Percentiles rank a stretch among this genome's conserved stretches.
Conservation (phyloP, 1,140 invertebrate species). For the Chymomyza costata region DNA sequence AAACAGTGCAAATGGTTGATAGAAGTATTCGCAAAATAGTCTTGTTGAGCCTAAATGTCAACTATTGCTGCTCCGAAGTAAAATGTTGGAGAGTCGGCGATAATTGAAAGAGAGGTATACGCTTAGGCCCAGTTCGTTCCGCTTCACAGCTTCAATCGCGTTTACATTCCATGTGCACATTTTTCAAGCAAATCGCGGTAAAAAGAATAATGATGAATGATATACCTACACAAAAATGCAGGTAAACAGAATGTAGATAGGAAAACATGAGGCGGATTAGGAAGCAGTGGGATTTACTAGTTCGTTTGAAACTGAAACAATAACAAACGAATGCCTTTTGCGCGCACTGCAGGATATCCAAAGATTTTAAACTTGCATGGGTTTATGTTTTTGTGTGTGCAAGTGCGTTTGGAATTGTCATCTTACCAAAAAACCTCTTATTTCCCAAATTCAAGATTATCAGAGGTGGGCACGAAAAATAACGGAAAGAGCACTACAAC, state of each 20-base stretch:
- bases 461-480: no score
- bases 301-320: conserved; percentile 37
- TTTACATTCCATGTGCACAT: conserved; percentile 15
- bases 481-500: no score
- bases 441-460: no score
- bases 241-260: conserved; percentile 46
- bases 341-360: conserved; percentile 41
- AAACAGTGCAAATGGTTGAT: no score
- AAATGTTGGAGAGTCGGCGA: conserved; percentile 26
- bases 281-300: conserved; percentile 54
- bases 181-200: conserved; percentile 43
- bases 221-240: conserved; percentile 53
- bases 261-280: conserved; percentile 46
- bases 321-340: conserved; percentile 42
- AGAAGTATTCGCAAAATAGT: no score
- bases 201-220: conserved; percentile 45
- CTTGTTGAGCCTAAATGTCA: no score
- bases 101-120: conserved; percentile 37
- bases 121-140: conserved; percentile 45
- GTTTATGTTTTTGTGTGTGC: no score
- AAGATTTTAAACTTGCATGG: no score
- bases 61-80: no score
- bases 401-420: background rate
- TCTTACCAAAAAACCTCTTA: no score
- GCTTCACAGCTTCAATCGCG: conserved; percentile 31